phyloP scores from a whole-genome alignment of 1,140 invertebrate genomes.

The Bombus cullumanus region DNA sequence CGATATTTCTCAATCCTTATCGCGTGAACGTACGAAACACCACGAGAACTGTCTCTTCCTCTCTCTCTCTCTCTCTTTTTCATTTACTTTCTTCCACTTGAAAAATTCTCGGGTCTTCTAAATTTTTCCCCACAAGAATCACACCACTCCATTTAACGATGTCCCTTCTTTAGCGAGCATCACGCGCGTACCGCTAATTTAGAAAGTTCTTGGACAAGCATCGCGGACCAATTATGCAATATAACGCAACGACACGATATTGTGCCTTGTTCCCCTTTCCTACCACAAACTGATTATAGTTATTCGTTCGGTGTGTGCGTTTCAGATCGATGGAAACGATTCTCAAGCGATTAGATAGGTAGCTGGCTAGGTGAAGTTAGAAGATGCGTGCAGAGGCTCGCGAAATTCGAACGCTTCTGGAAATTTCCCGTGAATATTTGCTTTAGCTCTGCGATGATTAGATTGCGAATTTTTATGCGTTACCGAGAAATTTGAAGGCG shows the following conservation, averaged over 20 bases:
- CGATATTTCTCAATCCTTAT: not conserved
- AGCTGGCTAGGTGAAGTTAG: too few species aligned
- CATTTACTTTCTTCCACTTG: not conserved
- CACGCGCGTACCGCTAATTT: not conserved
- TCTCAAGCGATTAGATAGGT: not conserved
- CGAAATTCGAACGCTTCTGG: too few species aligned
- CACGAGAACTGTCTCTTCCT: not conserved
- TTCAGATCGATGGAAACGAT: not conserved
- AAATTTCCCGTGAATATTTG: not conserved
- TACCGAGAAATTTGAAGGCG: too few species aligned
- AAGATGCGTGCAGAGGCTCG: too few species aligned
- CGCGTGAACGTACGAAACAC: too few species aligned
- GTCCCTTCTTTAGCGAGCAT: not conserved
- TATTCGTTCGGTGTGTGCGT: not conserved
- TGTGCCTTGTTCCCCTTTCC: not conserved
- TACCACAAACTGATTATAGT: not conserved
- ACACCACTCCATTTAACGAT: not conserved
- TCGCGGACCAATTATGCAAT: constrained; percentile 9
- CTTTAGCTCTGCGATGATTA: not conserved
- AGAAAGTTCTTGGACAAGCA: not conserved
- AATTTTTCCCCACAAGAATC: not conserved
- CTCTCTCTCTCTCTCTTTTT: not conserved
- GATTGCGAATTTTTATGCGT: too few species aligned
- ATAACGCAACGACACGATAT: not conserved
- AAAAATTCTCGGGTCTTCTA: not conserved